Base-by-base conservation (phyloP, 2,888 invertebrate species). In the Carpatolechia fugitivella region DNA sequence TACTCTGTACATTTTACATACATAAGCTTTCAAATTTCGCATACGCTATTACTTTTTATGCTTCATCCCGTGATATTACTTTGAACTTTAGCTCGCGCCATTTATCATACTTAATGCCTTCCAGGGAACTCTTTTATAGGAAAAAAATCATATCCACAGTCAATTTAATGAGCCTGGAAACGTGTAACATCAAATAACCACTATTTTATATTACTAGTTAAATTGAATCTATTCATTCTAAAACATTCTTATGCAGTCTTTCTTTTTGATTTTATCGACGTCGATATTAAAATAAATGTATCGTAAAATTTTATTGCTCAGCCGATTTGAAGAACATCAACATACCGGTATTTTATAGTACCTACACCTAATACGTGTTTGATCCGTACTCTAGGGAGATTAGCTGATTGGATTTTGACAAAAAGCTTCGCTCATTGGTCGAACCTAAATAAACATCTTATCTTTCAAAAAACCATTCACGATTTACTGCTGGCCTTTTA, bases 261-360 rank as follows among this genome's bases (percentile, higher is more conserved):
- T 72, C 69, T 76, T 71, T 70, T 7, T 24, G 68, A 79, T 77
- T 78, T 76, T 74, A 76, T 77, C 66, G 70, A 57, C 59, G 61
- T 58, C 61, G 59, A 70, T 78, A 76, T 80, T 74, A 75, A 76
- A 79, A 76, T 72, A 70, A 78, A 74, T 71, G 62, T 69, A 74
- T 75, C 76, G 69, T 85, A 72, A 83, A 84, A 62, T 71, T 83
- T 84, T 81, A 84, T 73, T 74, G 67, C 59, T 40, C 59, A 51
- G 60, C 59, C 63, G 63, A 68, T 69, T 67, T 69, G 64, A 73
- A 66, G 66, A 65, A 67, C 59, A 55, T 54, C 52, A 13, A 49
- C 29, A 52, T 57, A 52, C 52, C 54, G 35, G 35, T 48, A 48
- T 57, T 57, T 57, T 55, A 49, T 51, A 47, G 49, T 44, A 57